Evolutionary conservation across 2,888 invertebrate genomes (phyloP), one percentile per base, ranked within the genome.

Genomic region (Lasioglossum malachurum): DNA sequence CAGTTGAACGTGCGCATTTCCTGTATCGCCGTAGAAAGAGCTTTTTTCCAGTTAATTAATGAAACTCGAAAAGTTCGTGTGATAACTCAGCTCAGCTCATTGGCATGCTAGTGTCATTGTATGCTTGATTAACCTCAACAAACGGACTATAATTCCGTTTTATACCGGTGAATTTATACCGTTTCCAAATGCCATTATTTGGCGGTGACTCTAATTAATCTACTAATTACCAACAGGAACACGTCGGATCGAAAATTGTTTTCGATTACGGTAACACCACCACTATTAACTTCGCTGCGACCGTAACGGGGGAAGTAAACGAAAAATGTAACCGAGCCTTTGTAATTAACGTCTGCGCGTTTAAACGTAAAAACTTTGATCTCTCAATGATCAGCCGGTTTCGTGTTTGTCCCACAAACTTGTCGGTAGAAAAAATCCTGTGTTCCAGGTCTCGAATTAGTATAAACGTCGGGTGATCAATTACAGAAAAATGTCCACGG

Each of bases 171-270:
- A 86, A 87, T 79, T 71, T 80, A 72, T 86, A 77, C 75, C 75
- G 75, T 76, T 78, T 27, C 60, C 77, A 75, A 67, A 76, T 79
- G 64, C 67, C 75, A 64, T 80, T 82, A 80, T 87, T 85, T 73
- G 80, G 57, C 78, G 77, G 83, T 75, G 80, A 46, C 71, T 73
- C 83, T 83, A 87, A 86, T 87, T 83, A 87, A 87, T 80, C 78
- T 57, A 73, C 72, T 78, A 83, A 86, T 87, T 86, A 74, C 64
- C 38, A 64, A 74, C 69, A 44, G 31, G 77, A 79, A 44, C 64
- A 31, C 41, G 23, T 14, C 75, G 71, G 16, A 72, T 44, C 71
- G 73, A 75, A 75, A 76, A 76, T 74, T 67, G 44, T 82, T 72
- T 38, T 83, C 46, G 74, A n/a, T n/a, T 41, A 31, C 53, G 64